Percentiles rank a stretch among this genome's conserved stretches.
Evolutionary conservation across 1,140 invertebrate species (phyloP).

Genomic region (Spodoptera litura): DNA sequence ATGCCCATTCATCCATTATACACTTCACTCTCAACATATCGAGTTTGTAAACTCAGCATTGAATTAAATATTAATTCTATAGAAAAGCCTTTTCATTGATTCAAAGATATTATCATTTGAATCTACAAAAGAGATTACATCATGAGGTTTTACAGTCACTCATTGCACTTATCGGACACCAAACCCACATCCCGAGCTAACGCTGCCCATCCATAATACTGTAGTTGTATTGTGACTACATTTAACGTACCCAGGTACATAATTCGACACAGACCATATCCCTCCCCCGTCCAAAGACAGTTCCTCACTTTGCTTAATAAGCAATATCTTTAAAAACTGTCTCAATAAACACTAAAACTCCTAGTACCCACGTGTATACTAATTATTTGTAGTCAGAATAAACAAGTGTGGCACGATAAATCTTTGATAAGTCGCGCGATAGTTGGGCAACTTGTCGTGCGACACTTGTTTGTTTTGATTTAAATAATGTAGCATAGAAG

Average conservation of each 20-base stretch:
- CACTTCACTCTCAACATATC: slow-evolving; percentile 8
- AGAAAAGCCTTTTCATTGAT: slow-evolving; percentile 18
- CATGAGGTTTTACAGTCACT: slow-evolving; percentile 17
- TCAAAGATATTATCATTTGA: slow-evolving; percentile 25
- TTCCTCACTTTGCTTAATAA: slow-evolving; percentile 13
- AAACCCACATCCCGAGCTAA: slow-evolving; percentile 16
- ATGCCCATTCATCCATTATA: slow-evolving; percentile 13
- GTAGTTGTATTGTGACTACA: slow-evolving; percentile 18
- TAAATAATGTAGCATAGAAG: slow-evolving; percentile 1
- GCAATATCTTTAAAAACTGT: slow-evolving; percentile 30
- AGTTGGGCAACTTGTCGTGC: slow-evolving; percentile 25
- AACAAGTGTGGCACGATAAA: slow-evolving; percentile 6
- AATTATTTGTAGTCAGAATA: slow-evolving; percentile 5
- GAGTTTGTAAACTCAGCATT: slow-evolving; percentile 25
- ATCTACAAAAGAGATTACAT: slow-evolving; percentile 29
- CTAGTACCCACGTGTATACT: not conserved
- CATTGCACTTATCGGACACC: slow-evolving; percentile 4
- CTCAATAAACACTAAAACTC: slow-evolving; percentile 16
- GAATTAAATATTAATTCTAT: slow-evolving; percentile 37
- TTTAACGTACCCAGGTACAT: slow-evolving; percentile 29
- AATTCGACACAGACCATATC: slow-evolving; percentile 2
- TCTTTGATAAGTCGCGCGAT: not conserved
- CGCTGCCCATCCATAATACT: slow-evolving; percentile 22
- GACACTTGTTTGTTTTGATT: slow-evolving; percentile 9
- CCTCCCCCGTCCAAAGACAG: slow-evolving; percentile 8